Percentiles rank a stretch among this genome's conserved stretches.
These are phyloP conservation scores for Platorchestia sp. DNA, from an alignment of 1,140 invertebrate genomes.

Conservation along the genomic window DNA sequence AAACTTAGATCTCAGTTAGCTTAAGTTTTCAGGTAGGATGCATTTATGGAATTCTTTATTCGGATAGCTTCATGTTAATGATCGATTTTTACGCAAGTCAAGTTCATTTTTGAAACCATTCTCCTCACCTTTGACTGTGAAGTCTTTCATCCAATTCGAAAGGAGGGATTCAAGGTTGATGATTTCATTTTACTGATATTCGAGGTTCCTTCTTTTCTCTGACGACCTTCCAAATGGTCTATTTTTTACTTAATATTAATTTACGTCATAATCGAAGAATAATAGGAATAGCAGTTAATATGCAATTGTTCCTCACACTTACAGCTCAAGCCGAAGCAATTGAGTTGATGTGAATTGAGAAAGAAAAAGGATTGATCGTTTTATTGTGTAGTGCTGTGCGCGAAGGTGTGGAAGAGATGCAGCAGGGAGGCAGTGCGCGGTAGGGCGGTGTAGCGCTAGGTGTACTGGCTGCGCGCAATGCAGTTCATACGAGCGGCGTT, in stretches of 20 bases:
- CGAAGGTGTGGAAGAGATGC: background rate
- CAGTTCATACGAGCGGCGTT: constrained; percentile 70
- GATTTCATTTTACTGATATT: background rate
- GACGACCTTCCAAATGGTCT: background rate
- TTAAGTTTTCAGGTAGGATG: too few relatives aligned
- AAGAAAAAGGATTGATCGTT: background rate
- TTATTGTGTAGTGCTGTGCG: constrained; percentile 12
- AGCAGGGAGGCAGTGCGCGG: constrained; percentile 38
- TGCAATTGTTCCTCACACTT: constrained; percentile 45
- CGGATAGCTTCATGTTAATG: too few relatives aligned
- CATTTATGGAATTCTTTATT: too few relatives aligned
- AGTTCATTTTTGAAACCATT: background rate
- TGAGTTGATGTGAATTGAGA: constrained; percentile 14
- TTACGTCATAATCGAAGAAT: background rate
- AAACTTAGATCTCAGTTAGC: too few relatives aligned
- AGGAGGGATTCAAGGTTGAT: background rate
- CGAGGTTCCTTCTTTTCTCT: background rate
- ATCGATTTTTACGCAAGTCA: background rate
- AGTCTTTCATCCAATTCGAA: background rate
- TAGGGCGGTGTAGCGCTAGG: constrained; percentile 63
- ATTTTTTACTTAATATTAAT: background rate
- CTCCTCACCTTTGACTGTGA: background rate
- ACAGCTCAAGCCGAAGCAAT: constrained; percentile 43
- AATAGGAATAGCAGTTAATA: constrained; percentile 11
- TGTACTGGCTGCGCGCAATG: constrained; percentile 75